phyloP scores from a whole-genome alignment of 2,888 invertebrate genomes.

The Aricia artaxerxes region DNA sequence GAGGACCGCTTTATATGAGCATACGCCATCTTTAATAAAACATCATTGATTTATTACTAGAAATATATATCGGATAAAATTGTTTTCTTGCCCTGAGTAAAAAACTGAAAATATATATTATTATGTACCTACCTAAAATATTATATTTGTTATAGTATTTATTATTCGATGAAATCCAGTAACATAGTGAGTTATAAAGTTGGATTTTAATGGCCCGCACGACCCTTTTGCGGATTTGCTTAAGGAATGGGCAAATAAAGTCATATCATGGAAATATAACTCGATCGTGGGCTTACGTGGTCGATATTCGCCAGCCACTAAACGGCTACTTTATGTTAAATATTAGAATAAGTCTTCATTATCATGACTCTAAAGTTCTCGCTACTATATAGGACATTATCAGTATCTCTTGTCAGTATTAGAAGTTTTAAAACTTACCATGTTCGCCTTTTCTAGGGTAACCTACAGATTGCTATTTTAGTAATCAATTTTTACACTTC shows the following conservation, averaged over 20 bases:
- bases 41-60: too few relatives aligned
- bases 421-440: too few relatives aligned
- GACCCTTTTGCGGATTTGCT: slow-evolving; percentile 32
- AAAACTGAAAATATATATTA: not conserved
- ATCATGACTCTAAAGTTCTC: not conserved
- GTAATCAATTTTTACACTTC: not conserved
- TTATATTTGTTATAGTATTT: slow-evolving; percentile 15
- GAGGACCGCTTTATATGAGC: too few relatives aligned
- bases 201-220: slow-evolving; percentile 21
- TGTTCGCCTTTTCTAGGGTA: too few relatives aligned
- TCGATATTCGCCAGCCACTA: slow-evolving; percentile 3
- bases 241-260: slow-evolving; percentile 34
- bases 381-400: not conserved
- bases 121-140: too few relatives aligned
- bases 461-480: too few relatives aligned
- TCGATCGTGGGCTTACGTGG: slow-evolving; percentile 1
- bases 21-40: too few relatives aligned
- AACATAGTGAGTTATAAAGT: slow-evolving; percentile 22
- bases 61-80: too few relatives aligned
- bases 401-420: not conserved
- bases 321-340: not conserved
- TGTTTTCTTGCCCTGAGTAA: not conserved
- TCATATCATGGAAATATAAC: slow-evolving; percentile 32
- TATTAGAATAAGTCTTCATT: not conserved
- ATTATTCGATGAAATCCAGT: slow-evolving; percentile 4